These are phyloP conservation scores for Pseudobourletiella spinata DNA, from an alignment of 1,140 invertebrate species.

Conservation along the genomic window DNA sequence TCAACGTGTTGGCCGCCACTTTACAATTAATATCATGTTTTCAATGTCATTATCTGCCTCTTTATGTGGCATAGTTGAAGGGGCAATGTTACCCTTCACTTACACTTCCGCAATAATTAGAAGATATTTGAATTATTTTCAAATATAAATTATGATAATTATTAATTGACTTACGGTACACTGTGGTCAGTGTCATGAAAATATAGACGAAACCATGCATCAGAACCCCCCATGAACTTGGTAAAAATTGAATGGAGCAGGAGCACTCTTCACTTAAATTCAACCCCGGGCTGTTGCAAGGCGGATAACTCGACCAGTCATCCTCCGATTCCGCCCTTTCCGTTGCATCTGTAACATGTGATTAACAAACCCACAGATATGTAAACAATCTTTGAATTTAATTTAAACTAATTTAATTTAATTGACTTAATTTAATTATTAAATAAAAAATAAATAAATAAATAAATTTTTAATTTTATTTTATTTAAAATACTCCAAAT, in stretches of 20 bases:
- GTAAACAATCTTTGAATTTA: neutral
- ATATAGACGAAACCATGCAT: neutral
- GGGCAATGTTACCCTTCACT: neutral
- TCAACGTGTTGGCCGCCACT: neutral
- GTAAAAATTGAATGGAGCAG: neutral
- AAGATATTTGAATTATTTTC: neutral
- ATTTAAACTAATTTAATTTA: neutral
- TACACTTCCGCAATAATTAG: neutral
- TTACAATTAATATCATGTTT: neutral
- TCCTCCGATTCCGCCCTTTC: neutral
- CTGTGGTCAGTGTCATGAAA: neutral
- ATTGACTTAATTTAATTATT: neutral
- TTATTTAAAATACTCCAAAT: too few species aligned
- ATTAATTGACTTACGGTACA: neutral
- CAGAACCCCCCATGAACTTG: neutral
- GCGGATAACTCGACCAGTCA: neutral
- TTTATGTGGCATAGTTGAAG: neutral
- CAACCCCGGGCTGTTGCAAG: too few species aligned
- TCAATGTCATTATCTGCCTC: neutral
- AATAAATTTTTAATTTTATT: too few species aligned
- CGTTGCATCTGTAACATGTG: neutral
- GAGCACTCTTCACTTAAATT: too few species aligned
- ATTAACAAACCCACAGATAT: neutral
- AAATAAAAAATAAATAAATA: neutral
- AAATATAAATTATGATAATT: neutral